Evolutionary conservation across 23 tunicate species (phyloP).

Genomic region (Clavelina lepadiformis): DNA sequence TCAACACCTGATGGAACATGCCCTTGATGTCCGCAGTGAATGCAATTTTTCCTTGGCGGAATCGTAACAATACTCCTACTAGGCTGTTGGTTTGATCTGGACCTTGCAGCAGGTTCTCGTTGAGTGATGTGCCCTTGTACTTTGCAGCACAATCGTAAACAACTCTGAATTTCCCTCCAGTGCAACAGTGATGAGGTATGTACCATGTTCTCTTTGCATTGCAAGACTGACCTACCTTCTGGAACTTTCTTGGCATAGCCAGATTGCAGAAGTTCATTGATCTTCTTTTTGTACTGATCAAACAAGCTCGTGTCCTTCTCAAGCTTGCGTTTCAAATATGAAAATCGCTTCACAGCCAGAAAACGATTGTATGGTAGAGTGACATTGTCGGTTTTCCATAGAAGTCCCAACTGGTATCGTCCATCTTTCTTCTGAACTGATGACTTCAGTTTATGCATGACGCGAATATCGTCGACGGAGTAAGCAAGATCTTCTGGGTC

Average conservation of each 20-base stretch:
- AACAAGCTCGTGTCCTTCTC: neutral
- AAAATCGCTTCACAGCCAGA: neutral
- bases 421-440: neutral
- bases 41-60: neutral
- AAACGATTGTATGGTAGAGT: neutral
- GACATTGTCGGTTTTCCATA: neutral
- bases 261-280: neutral
- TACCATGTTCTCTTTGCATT: conserved; percentile 1
- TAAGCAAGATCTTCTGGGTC: too few species aligned
- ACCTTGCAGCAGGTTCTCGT: conserved; percentile 4
- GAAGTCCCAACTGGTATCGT: conserved; percentile 4
- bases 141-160: conserved; percentile 19
- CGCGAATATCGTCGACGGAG: too few species aligned
- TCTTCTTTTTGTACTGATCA: conserved; percentile 6
- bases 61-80: conserved; percentile 2
- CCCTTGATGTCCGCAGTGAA: conserved; percentile 13
- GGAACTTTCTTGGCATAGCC: neutral
- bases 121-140: neutral
- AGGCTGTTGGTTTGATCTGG: conserved; percentile 4
- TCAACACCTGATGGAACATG: conserved; percentile 21
- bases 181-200: conserved; percentile 17
- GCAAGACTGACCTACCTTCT: neutral
- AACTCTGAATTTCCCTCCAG: conserved; percentile 6
- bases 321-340: neutral
- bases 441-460: too few species aligned